Evolutionary conservation across 2,888 invertebrate genomes (phyloP), one percentile per base, ranked within the genome.

Genomic region (Leistus spinibarbis): DNA sequence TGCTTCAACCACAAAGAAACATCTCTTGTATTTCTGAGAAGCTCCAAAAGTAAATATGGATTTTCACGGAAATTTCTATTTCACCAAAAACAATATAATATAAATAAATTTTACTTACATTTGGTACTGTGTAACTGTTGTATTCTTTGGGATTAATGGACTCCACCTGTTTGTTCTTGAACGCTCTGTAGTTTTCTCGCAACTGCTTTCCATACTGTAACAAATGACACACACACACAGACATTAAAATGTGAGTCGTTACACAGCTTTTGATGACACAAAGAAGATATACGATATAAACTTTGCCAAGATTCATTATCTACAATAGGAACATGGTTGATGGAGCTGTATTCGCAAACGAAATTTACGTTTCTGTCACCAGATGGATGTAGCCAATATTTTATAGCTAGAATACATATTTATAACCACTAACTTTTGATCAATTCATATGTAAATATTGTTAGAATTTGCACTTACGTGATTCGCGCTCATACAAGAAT

Each of bases 181-280:
- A 89, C 74, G 88, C 88, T 81, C 87, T 86, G 84, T 90, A 90
- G 84, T 89, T 90, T 82, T 90, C 89, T 77, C 88, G 86, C 79
- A 90, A 85, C 82, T 89, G 89, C 80, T 89, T 89, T 76, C 90
- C 90, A 85, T 90, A 90, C 89, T 90, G 86, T 70, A 88, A 88
- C 81, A 84, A 81, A 83, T 76, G 78, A 77, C 78, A 78, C 79
- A 77, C 65, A 72, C 54, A 67, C 40, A 40, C 13, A 54, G 19
- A 24, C 57, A 62, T 54, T 40, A 60, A 67, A 73, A 73, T 67
- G 67, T 66, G n/a, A 10, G 40, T 40, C 40, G 13, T 2, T 40
- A 40, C 40, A 3, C 40, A 3, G 7, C 40, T 40, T 40, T 40
- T 40, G 40, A 40, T 40, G 40, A 40, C 13, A 40, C 40, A 10